These are phyloP conservation scores for Anas bahamensis DNA, from an alignment of 2,797 vertebrate genomes.

Conservation along the genomic window DNA sequence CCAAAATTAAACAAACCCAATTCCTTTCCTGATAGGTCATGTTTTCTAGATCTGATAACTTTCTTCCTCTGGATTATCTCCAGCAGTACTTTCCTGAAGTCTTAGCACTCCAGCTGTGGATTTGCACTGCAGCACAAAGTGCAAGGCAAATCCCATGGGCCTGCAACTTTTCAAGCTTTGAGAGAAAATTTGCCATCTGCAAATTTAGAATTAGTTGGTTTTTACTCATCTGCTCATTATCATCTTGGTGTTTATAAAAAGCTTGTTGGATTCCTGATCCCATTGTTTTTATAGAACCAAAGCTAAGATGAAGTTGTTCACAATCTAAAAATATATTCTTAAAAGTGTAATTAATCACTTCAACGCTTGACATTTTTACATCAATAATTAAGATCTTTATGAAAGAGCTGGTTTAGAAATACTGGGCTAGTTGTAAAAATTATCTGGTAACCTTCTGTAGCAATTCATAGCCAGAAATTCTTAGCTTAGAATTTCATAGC, in stretches of 20 bases:
- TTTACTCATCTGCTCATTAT: conserved; percentile 20
- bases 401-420: not conserved
- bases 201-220: conserved; percentile 35
- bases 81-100: conserved; percentile 36
- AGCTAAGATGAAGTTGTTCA: not conserved
- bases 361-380: not conserved
- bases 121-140: conserved; percentile 47
- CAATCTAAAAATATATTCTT: not conserved
- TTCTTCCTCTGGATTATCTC: conserved; percentile 64
- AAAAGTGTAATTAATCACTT: not conserved
- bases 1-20: conserved; percentile 66
- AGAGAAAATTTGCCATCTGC: conserved; percentile 43
- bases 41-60: conserved; percentile 69
- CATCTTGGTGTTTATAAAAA: not conserved
- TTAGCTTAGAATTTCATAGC: not conserved
- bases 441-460: not conserved
- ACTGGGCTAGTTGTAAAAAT: not conserved
- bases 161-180: conserved; percentile 31
- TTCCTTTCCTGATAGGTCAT: conserved; percentile 72
- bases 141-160: conserved; percentile 42
- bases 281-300: conserved; percentile 8
- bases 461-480: not conserved
- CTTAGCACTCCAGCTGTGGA: conserved; percentile 34
- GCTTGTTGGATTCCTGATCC: not conserved
- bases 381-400: not conserved